phyloP scores from a whole-genome alignment of 1,140 invertebrate species.

The Bacillus rossius region DNA sequence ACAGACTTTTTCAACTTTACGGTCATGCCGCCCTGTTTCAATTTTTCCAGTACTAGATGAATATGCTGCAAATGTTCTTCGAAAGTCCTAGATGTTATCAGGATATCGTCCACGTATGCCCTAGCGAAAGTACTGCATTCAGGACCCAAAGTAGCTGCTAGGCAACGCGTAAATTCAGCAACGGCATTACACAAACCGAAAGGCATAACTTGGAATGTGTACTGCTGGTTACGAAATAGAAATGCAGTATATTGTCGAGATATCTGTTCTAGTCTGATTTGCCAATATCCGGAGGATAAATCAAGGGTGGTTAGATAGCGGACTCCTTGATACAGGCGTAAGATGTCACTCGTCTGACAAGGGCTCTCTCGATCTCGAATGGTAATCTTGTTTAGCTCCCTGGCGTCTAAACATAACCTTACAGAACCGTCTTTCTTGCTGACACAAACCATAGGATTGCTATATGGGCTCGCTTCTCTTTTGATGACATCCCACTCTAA shows the following conservation, averaged over 20 bases:
- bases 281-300: slow-evolving; percentile 35
- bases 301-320: slow-evolving; percentile 31
- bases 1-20: slow-evolving; percentile 21
- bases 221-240: slow-evolving; percentile 28
- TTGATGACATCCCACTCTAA: slow-evolving; percentile 24
- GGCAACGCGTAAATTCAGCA: slow-evolving; percentile 24
- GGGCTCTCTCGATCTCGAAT: slow-evolving; percentile 28
- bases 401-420: slow-evolving; percentile 34
- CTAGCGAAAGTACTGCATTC: slow-evolving; percentile 21
- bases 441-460: slow-evolving; percentile 33
- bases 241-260: slow-evolving; percentile 35
- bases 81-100: slow-evolving; percentile 20
- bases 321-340: slow-evolving; percentile 25
- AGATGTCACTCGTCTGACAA: slow-evolving; percentile 1
- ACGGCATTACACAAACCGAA: too few species aligned
- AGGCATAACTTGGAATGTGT: slow-evolving; percentile 31
- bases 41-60: slow-evolving; percentile 11
- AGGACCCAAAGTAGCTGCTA: slow-evolving; percentile 14
- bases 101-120: slow-evolving; percentile 12
- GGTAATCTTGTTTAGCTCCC: slow-evolving; percentile 26
- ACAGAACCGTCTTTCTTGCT: slow-evolving; percentile 28
- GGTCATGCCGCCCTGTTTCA: slow-evolving; percentile 23
- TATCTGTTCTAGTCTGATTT: slow-evolving; percentile 27
- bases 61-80: slow-evolving; percentile 25
- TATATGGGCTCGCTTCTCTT: slow-evolving; percentile 28